Base-by-base conservation (phyloP, 2,797 vertebrate genomes). In the Cossypha heuglini region DNA sequence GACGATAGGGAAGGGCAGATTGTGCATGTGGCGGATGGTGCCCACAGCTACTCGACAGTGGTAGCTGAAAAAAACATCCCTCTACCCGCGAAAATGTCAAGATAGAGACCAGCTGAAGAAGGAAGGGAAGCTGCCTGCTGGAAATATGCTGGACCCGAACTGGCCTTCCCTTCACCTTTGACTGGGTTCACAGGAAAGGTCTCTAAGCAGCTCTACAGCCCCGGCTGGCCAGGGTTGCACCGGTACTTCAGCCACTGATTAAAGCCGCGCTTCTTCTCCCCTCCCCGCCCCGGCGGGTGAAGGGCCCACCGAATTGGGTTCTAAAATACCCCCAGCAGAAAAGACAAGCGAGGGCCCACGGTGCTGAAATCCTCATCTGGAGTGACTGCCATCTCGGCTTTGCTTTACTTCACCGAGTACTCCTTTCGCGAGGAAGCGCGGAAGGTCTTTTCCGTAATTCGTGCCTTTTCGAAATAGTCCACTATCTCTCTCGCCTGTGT, bases 131-230 rank as follows among this genome's bases (percentile, higher is more conserved):
- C 12, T 63, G 28, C 42, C 63, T 6, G 4, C 37, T 29, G 63
- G 62, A 54, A 54, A 21, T 16, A 15, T 1, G 7, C 38, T 6
- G 55, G 59, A 20, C 37, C 40, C 13, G 33, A 69, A 5, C 4
- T 42, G 75, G 76, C 61, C 57, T 59, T 51, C 55, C n/a, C 48
- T 37, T 83, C 72, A 57, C 52, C 68, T 90, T 76, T 52, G 68
- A 3, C 31, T 76, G 26, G 37, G 64, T 42, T 86, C 72, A 25
- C 61, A 42, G n/a, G 57, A 52, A 85, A 55, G 74, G 52, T 71
- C 75, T 68, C 42, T 29, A 16, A 67, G 48, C 9, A 5, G 0
- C 62, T 38, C 48, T 40, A 29, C 35, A 57, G 42, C 18, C 57
- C 57, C 14, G n/a, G 25, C 83, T 37, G 69, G 9, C 31, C 75